These are phyloP conservation scores for Drosophila gunungcola DNA, from an alignment of 1,140 invertebrate species.

Conservation along the genomic window DNA sequence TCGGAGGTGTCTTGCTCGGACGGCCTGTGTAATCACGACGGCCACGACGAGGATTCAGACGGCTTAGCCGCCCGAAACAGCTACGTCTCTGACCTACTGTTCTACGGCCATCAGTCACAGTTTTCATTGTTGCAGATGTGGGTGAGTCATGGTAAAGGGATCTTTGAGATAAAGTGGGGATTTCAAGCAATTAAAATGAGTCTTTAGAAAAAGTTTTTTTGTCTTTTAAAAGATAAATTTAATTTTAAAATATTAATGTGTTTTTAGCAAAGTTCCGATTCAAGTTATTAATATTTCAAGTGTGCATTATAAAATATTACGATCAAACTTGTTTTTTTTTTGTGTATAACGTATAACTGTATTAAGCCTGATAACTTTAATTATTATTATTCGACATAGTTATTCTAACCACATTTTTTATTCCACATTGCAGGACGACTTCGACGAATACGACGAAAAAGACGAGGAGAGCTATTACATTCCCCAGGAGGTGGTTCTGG, in stretches of 20 bases:
- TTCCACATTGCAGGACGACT: conserved; percentile 55
- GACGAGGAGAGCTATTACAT: conserved; percentile 94
- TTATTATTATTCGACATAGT: no score
- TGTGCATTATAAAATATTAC: no score
- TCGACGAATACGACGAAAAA: conserved; percentile 87
- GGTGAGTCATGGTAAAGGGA: conserved; percentile 59
- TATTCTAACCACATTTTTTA: no score
- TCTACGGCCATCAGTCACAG: conserved; percentile 40
- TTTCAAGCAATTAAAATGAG: no score
- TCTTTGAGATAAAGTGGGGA: not conserved
- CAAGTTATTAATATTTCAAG: no score
- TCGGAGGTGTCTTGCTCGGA: conserved; percentile 94
- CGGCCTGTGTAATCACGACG: conserved; percentile 91
- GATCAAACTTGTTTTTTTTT: no score
- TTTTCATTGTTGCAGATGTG: conserved; percentile 84
- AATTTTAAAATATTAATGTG: no score
- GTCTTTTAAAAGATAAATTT: no score
- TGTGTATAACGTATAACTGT: no score
- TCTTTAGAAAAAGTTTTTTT: no score
- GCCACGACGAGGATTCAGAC: conserved; percentile 51
- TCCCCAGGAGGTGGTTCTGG: conserved; percentile 93
- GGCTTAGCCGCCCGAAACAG: conserved; percentile 37
- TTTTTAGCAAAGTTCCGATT: no score
- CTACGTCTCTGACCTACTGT: conserved; percentile 55
- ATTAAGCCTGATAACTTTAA: not conserved